Conservation (phyloP, 23 tunicate genomes). For the Pegea sp. region DNA sequence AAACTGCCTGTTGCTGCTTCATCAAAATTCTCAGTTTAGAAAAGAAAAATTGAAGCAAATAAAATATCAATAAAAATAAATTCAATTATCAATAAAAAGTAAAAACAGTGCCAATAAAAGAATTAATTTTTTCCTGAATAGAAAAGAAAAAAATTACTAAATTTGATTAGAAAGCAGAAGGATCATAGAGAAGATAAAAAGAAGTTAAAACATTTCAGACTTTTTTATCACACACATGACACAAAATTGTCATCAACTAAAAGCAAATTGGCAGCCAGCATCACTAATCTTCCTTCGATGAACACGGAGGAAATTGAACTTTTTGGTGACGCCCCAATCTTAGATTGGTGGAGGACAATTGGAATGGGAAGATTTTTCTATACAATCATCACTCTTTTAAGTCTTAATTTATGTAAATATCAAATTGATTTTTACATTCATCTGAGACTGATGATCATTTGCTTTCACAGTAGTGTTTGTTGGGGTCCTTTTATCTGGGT, state of each 20-base stretch:
- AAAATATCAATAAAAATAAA: too few relatives aligned
- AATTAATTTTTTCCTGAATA: too few relatives aligned
- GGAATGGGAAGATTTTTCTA: background rate
- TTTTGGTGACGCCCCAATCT: background rate
- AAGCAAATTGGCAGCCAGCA: background rate
- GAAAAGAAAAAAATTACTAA: too few relatives aligned
- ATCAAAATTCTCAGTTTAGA: too few relatives aligned
- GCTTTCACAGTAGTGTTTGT: background rate
- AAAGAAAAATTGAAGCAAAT: too few relatives aligned
- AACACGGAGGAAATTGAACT: background rate
- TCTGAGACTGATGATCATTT: too few relatives aligned
- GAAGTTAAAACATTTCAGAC: background rate
- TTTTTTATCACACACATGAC: background rate
- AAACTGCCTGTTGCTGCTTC: too few relatives aligned
- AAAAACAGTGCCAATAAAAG: too few relatives aligned
- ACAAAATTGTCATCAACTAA: background rate
- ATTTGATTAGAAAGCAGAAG: too few relatives aligned
- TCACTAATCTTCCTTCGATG: background rate
- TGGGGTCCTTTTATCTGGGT: background rate
- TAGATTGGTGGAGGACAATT: constrained; percentile 1
- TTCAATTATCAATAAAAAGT: too few relatives aligned
- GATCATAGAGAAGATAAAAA: background rate
- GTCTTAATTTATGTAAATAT: background rate
- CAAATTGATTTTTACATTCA: too few relatives aligned
- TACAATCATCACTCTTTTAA: background rate